Conservation (phyloP, 2,113 vertebrate species). For the Tachuris rubrigastra region DNA sequence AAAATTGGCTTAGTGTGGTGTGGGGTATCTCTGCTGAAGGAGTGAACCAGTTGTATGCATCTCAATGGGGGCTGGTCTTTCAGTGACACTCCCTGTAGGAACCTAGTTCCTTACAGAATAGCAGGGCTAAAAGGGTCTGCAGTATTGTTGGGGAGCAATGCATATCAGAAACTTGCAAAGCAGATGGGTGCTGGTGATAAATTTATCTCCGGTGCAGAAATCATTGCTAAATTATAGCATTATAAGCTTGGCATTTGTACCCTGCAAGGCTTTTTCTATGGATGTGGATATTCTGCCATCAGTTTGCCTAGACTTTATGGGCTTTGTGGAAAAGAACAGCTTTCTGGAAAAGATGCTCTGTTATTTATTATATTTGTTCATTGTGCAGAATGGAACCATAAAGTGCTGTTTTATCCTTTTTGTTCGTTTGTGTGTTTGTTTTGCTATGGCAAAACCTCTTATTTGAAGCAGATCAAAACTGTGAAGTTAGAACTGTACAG, state of each 20-base stretch:
- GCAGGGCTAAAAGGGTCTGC: not conserved
- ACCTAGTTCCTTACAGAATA: rapidly evolving
- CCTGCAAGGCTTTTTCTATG: not conserved
- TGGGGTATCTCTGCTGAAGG: not conserved
- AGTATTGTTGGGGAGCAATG: not conserved
- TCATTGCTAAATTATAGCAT: not conserved
- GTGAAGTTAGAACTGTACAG: not conserved
- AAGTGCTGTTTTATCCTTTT: not conserved
- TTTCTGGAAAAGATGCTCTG: not conserved
- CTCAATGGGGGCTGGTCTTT: not conserved
- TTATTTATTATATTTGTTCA: not conserved
- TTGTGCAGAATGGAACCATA: not conserved
- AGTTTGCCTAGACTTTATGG: not conserved
- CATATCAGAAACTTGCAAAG: not conserved
- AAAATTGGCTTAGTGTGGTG: not conserved
- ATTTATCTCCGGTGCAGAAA: not conserved
- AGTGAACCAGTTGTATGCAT: not conserved
- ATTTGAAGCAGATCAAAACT: not conserved
- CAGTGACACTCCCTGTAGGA: not conserved
- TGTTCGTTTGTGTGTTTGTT: not conserved
- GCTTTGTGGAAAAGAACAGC: not conserved
- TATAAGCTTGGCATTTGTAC: not conserved
- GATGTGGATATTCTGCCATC: not conserved
- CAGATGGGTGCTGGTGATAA: not conserved
- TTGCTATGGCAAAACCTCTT: not conserved